Percentiles rank a stretch among this genome's conserved stretches.
These are phyloP conservation scores for Ptilonorhynchus violaceus DNA, from an alignment of 2,113 vertebrate genomes.

Conservation along the genomic window DNA sequence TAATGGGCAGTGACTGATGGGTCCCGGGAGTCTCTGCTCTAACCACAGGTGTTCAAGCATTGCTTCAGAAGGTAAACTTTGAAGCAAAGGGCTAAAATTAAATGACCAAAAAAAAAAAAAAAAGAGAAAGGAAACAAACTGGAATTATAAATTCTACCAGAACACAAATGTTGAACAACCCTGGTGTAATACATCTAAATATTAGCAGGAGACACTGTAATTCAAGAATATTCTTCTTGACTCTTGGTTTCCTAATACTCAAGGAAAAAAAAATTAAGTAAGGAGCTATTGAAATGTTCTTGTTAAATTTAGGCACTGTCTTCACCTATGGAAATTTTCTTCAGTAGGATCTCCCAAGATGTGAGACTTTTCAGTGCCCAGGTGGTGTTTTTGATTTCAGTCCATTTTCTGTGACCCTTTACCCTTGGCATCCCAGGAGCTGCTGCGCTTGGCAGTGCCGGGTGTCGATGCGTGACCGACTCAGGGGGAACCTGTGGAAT, in stretches of 20 bases:
- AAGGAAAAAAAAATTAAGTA: background rate
- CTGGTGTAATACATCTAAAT: background rate
- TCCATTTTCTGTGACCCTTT: background rate
- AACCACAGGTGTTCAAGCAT: background rate
- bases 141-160: background rate
- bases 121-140: background rate
- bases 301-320: background rate
- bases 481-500: background rate
- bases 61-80: background rate
- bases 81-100: background rate
- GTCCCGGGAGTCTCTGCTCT: background rate
- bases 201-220: background rate
- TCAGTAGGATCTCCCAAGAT: background rate
- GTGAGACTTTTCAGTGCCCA: background rate
- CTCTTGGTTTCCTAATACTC: background rate
- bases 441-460: fast-evolving
- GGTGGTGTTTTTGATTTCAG: background rate
- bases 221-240: background rate
- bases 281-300: background rate
- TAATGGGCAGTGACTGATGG: background rate
- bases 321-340: background rate
- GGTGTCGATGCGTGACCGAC: fast-evolving
- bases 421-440: background rate
- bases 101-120: background rate
- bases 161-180: background rate